Evolutionary conservation across 2,113 vertebrate genomes (phyloP), one percentile per base, ranked within the genome.

Genomic region (Megaleporinus macrocephalus): DNA sequence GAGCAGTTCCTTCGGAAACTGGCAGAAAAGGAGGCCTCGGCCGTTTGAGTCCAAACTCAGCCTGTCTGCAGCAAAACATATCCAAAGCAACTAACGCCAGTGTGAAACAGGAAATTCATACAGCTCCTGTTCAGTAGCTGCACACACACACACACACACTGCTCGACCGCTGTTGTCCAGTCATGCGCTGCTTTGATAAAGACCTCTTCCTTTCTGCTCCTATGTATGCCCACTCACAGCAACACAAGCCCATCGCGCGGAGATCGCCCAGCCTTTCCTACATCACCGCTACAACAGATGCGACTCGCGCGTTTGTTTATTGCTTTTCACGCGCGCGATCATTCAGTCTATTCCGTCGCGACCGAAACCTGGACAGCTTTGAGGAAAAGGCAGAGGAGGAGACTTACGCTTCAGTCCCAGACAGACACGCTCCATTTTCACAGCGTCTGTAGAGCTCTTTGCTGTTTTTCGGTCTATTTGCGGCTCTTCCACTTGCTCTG

Each of bases 401-500:
- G 12, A 86, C 76, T 83, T 59, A 72, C 20, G 27, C 44, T 78
- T 62, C 78, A 83, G 59, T 66, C 55, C n/a, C n/a, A n/a, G n/a
- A 16, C 55, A 24, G 24, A 15, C 59, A 53, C 22, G 63, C 69
- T 86, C 78, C 84, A 80, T 89, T 33, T 30, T 78, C 49, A 76
- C 66, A 71, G 0, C 36, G 14, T 76, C 75, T 78, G 61, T 24
- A 30, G 65, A 53, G 30, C 83, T 85, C 27, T 82, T 55, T 84
- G 79, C 83, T 44, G 24, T 85, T 84, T 84, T 88, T 18, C 36
- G 11, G 78, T 63, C 85, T 92, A 88, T 86, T 85, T 82, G 10
- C 78, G 62, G n/a, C 68, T 27, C 30, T 83, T 88, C 86, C 49
- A 29, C 76, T 73, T 30, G 82, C 78, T 57, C 91, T 91, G 92